phyloP scores from a whole-genome alignment of 2,888 invertebrate species.

The Cecidostiba fungosa region DNA sequence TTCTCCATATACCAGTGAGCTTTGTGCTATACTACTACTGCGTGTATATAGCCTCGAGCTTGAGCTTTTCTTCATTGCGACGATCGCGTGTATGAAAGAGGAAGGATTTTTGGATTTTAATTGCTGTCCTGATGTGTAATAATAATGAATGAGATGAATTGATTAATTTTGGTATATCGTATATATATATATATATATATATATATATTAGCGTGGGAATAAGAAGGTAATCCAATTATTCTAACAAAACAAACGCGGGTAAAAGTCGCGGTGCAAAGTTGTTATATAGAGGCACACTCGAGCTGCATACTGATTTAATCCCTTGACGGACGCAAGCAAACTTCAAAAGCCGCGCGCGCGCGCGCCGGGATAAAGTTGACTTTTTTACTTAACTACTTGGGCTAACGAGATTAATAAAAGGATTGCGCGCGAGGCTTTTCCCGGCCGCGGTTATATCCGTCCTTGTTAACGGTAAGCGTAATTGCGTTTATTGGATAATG shows the following conservation, averaged over 20 bases:
- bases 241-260: not conserved
- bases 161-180: too few relatives aligned
- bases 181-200: too few relatives aligned
- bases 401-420: not conserved
- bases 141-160: too few relatives aligned
- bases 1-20: not conserved
- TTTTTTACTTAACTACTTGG: not conserved
- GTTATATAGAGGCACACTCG: not conserved
- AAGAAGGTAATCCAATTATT: not conserved
- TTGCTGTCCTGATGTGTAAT: too few relatives aligned
- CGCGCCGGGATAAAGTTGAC: not conserved
- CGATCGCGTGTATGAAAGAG: too few relatives aligned
- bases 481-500: not conserved
- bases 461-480: not conserved
- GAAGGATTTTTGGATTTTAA: too few relatives aligned
- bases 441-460: not conserved
- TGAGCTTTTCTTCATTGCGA: not conserved
- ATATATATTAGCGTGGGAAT: too few relatives aligned
- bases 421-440: not conserved
- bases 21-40: not conserved
- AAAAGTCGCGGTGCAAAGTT: not conserved
- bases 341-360: not conserved
- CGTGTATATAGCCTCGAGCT: not conserved
- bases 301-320: slow-evolving; percentile 22
- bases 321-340: not conserved